Evolutionary conservation across 2,888 invertebrate genomes (phyloP).

Genomic region (Cecidostiba fungosa): DNA sequence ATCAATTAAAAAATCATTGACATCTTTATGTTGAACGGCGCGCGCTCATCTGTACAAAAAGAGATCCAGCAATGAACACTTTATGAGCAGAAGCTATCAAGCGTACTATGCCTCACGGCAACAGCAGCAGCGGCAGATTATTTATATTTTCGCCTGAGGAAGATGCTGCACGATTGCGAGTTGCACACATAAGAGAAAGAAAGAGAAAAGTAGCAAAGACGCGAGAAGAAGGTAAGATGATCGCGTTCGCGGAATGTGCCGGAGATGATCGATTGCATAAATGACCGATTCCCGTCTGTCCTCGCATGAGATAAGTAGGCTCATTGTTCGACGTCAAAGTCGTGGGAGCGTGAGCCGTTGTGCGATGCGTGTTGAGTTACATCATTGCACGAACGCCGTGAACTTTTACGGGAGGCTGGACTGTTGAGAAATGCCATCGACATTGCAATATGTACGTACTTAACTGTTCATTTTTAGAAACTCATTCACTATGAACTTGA

Average conservation of each 20-base stretch:
- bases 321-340: conserved; percentile 43
- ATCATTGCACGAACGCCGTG: conserved; percentile 10
- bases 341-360: background rate
- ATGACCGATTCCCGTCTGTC: conserved; percentile 46
- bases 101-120: conserved; percentile 15
- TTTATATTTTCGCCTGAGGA: conserved; percentile 30
- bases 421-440: no score
- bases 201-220: background rate
- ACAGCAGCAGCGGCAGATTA: background rate
- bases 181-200: background rate
- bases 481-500: background rate
- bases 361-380: background rate
- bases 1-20: background rate
- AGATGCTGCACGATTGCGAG: conserved; percentile 12
- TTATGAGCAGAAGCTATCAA: conserved; percentile 5
- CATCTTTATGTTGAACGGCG: conserved; percentile 4
- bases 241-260: conserved; percentile 32
- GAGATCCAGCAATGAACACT: background rate
- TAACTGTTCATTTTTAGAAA: no score
- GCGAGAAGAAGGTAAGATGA: background rate
- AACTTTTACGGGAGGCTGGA: background rate
- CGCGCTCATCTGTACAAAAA: conserved; percentile 11
- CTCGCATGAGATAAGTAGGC: conserved; percentile 39
- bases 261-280: conserved; percentile 54
- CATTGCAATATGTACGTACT: background rate